Evolutionary conservation across 2,888 invertebrate species (phyloP).

Genomic region (Crocallis elinguaria): DNA sequence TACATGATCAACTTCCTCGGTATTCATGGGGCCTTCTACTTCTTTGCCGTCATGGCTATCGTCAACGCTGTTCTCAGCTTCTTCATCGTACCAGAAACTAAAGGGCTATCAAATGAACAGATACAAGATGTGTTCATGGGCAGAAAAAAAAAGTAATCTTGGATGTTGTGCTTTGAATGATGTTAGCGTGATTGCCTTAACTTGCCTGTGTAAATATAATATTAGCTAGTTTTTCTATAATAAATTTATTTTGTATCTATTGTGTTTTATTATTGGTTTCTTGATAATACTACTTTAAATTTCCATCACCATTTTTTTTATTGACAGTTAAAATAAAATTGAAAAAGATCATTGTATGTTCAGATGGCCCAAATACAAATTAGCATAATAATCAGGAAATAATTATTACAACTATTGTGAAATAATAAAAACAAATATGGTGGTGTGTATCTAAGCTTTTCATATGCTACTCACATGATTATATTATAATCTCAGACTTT

Average conservation of each 20-base stretch:
- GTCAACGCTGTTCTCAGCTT: constrained; percentile 55
- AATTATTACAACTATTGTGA: no score
- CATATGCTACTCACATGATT: no score
- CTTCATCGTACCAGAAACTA: constrained; percentile 76
- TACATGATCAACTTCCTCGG: constrained; percentile 57
- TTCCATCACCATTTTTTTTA: no score
- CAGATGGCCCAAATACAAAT: no score
- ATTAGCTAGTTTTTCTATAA: background rate
- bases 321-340: no score
- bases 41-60: constrained; percentile 59
- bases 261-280: background rate
- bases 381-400: no score
- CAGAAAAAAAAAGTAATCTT: constrained; percentile 26
- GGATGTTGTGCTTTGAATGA: background rate
- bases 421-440: no score
- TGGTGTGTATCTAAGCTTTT: no score
- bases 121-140: constrained; percentile 60
- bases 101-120: constrained; percentile 68
- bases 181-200: background rate
- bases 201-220: constrained; percentile 13
- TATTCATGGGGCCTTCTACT: constrained; percentile 68
- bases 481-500: no score
- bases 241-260: background rate
- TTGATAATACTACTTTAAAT: no score
- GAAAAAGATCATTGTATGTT: no score